Evolutionary conservation across 1,140 invertebrate species (phyloP).

Genomic region (Neodiprion pinetum): DNA sequence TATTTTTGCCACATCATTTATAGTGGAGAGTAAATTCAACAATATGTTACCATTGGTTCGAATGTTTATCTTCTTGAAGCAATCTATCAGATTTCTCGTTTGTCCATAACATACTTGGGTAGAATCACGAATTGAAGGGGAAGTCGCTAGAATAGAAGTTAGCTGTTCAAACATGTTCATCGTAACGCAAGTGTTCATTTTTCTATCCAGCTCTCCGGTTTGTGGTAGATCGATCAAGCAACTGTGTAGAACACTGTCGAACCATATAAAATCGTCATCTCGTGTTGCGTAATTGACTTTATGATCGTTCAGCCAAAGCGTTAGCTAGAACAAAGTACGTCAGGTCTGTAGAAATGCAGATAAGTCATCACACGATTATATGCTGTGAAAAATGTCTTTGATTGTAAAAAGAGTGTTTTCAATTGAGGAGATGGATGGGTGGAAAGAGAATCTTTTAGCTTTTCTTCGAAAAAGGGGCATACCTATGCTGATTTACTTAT

Average conservation of each 20-base stretch:
- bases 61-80: background rate
- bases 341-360: too few relatives aligned
- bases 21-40: background rate
- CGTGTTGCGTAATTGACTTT: slow-evolving; percentile 43
- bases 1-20: too few relatives aligned
- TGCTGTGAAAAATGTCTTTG: too few relatives aligned
- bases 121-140: background rate
- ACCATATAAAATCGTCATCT: slow-evolving; percentile 32
- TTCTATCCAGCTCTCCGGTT: slow-evolving; percentile 36
- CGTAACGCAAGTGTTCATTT: slow-evolving; percentile 51
- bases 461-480: too few relatives aligned
- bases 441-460: too few relatives aligned
- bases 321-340: slow-evolving; percentile 40
- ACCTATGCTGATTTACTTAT: too few relatives aligned
- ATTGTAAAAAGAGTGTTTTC: too few relatives aligned
- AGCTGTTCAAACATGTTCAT: slow-evolving; percentile 52
- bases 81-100: background rate
- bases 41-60: background rate
- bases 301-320: slow-evolving; percentile 49
- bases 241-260: slow-evolving; percentile 50
- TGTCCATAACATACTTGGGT: background rate
- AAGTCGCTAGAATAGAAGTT: slow-evolving; percentile 30
- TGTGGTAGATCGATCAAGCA: slow-evolving; percentile 42
- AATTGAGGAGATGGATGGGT: too few relatives aligned
- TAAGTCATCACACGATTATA: too few relatives aligned